Evolutionary conservation across 2,888 invertebrate species (phyloP).

Genomic region (Cheilosia urbana): DNA sequence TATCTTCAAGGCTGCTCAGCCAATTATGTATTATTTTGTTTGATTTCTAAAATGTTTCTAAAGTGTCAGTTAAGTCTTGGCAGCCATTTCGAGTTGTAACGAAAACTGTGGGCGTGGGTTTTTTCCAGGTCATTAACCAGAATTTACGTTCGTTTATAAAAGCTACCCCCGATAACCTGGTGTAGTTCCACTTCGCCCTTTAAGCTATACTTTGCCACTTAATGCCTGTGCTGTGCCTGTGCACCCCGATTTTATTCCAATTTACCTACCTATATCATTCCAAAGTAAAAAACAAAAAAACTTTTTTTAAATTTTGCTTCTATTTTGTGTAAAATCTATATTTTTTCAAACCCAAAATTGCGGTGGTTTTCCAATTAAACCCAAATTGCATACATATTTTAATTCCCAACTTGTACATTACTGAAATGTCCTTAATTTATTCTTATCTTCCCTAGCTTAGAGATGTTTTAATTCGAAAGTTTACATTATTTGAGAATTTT

Average conservation of each 20-base stretch:
- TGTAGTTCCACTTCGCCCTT: too few species aligned
- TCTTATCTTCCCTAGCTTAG: constrained; percentile 55
- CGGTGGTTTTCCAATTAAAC: background rate
- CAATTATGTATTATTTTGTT: too few species aligned
- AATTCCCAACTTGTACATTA: background rate
- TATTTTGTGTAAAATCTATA: background rate
- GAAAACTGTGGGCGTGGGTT: too few species aligned
- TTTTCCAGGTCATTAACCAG: too few species aligned
- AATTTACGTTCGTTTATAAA: too few species aligned
- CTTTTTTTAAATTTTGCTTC: background rate
- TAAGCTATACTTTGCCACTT: background rate
- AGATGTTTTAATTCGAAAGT: constrained; percentile 53
- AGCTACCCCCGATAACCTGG: too few species aligned
- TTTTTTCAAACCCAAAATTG: constrained; percentile 1
- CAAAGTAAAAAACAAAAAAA: background rate
- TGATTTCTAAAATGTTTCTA: too few species aligned
- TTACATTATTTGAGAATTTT: constrained; percentile 45
- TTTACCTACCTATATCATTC: constrained; percentile 1
- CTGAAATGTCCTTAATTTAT: constrained; percentile 25
- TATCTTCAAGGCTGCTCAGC: too few species aligned
- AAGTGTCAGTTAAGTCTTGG: too few species aligned
- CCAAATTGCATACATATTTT: background rate
- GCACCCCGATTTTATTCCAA: background rate
- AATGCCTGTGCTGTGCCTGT: background rate
- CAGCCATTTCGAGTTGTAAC: too few species aligned